These are phyloP conservation scores for Cyprinella venusta DNA, from an alignment of 2,797 vertebrate species.

Conservation along the genomic window DNA sequence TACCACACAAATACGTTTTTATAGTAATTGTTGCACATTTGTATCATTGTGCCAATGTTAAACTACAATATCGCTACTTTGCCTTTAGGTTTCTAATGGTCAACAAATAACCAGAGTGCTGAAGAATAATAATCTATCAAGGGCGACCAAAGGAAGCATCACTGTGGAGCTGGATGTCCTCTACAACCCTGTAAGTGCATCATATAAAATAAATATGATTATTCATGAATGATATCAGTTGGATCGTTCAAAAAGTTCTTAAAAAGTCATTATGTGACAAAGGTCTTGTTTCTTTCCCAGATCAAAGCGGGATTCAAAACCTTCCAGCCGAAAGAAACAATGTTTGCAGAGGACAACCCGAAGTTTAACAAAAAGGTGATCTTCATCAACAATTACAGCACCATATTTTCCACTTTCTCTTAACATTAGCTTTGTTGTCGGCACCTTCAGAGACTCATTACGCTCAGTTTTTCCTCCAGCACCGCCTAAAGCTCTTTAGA, in stretches of 20 bases:
- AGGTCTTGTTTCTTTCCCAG: conserved; percentile 68
- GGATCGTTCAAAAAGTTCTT: background rate
- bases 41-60: background rate
- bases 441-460: conserved; percentile 27
- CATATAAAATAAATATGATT: background rate
- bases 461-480: conserved; percentile 26
- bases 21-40: background rate
- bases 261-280: background rate
- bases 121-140: conserved; percentile 91
- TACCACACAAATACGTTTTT: conserved; percentile 40
- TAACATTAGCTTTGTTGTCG: conserved; percentile 29
- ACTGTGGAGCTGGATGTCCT: conserved; percentile 89
- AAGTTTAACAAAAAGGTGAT: conserved; percentile 34
- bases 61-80: conserved; percentile 15
- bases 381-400: background rate
- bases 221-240: background rate
- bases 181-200: conserved; percentile 88
- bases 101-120: conserved; percentile 82
- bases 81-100: conserved; percentile 85
- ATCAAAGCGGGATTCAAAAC: conserved; percentile 88
- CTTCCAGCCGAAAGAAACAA: conserved; percentile 87
- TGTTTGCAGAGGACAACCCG: conserved; percentile 84
- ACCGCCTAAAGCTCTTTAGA: conserved; percentile 66
- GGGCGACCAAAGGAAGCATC: conserved; percentile 87
- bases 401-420: conserved; percentile 34